A percentile compares a stretch with the other conserved stretches of the same genome.
Conservation (phyloP, 2,888 invertebrate species). For the Rugalucina vietnamica region DNA sequence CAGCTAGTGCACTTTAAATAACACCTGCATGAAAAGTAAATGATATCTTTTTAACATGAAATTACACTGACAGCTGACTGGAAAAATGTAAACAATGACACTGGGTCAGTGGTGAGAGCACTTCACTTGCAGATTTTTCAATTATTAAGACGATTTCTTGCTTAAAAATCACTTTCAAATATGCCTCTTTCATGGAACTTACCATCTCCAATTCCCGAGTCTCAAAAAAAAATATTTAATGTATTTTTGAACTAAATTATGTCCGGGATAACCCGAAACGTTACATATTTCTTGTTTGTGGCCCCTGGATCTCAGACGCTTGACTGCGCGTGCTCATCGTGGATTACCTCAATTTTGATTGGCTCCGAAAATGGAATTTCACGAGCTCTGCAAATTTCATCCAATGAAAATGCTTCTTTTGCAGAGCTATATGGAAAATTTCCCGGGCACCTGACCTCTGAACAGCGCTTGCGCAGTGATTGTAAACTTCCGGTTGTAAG, state of each 20-base stretch:
- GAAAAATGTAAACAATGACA: too few relatives aligned
- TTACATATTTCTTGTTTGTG: slow-evolving; percentile 63
- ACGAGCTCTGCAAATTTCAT: slow-evolving; percentile 47
- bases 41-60: too few relatives aligned
- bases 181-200: background rate
- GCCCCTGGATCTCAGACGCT: slow-evolving; percentile 68
- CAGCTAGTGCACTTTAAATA: too few relatives aligned
- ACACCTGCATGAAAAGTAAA: too few relatives aligned
- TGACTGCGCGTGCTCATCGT: slow-evolving; percentile 69
- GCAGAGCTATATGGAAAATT: slow-evolving; percentile 48
- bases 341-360: slow-evolving; percentile 59
- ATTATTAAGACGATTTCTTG: too few relatives aligned
- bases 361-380: slow-evolving; percentile 52
- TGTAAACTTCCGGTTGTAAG: slow-evolving; percentile 73
- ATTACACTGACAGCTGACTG: too few relatives aligned
- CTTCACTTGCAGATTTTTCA: too few relatives aligned
- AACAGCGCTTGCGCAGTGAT: slow-evolving; percentile 56
- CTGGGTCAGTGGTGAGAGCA: too few relatives aligned
- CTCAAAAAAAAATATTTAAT: background rate
- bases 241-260: background rate
- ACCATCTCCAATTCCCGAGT: background rate
- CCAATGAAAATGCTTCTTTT: slow-evolving; percentile 57
- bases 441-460: slow-evolving; percentile 50
- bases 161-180: background rate
- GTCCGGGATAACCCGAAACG: slow-evolving; percentile 49